Percentiles rank a stretch among this genome's conserved stretches.
Conservation (phyloP, 1,140 invertebrate species). For the Monochamus saltuarius region DNA sequence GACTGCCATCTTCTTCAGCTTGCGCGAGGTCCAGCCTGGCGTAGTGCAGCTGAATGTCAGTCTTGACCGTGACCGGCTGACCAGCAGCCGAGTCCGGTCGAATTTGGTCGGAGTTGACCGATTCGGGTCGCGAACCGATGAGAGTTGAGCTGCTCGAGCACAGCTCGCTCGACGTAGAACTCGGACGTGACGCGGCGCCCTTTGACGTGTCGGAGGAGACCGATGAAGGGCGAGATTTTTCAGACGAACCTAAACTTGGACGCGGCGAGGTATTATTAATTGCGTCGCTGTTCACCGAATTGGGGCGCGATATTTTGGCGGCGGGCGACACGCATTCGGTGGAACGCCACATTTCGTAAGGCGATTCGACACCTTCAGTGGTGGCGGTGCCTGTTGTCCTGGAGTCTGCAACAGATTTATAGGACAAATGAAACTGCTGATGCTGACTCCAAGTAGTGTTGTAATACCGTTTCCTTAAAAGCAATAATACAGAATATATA, state of each 20-base stretch:
- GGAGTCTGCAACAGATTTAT: constrained; percentile 14
- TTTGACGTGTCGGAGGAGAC: constrained; percentile 46
- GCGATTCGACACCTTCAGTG: constrained; percentile 16
- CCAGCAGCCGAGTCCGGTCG: constrained; percentile 52
- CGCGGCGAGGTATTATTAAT: constrained; percentile 24
- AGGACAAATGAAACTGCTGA: neutral
- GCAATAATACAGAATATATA: too few relatives aligned
- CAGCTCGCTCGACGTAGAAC: constrained; percentile 44
- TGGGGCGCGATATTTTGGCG: constrained; percentile 45
- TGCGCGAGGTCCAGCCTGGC: constrained; percentile 65
- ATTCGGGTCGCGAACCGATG: constrained; percentile 52
- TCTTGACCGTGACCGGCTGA: constrained; percentile 41
- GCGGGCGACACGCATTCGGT: constrained; percentile 45
- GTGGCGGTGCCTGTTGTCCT: constrained; percentile 17
- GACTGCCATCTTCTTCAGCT: constrained; percentile 26
- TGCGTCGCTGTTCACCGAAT: constrained; percentile 46
- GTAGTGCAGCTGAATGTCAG: constrained; percentile 59
- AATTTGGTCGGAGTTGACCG: constrained; percentile 52
- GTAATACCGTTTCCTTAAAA: neutral
- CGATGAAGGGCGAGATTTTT: constrained; percentile 44
- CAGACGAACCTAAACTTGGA: constrained; percentile 7
- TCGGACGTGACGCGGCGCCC: constrained; percentile 37
- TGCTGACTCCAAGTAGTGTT: neutral
- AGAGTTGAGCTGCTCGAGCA: constrained; percentile 48
- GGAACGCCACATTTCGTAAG: constrained; percentile 16